Evolutionary conservation across 2,113 vertebrate species (phyloP), one percentile per base, ranked within the genome.

Genomic region (Nansenia antarctica): DNA sequence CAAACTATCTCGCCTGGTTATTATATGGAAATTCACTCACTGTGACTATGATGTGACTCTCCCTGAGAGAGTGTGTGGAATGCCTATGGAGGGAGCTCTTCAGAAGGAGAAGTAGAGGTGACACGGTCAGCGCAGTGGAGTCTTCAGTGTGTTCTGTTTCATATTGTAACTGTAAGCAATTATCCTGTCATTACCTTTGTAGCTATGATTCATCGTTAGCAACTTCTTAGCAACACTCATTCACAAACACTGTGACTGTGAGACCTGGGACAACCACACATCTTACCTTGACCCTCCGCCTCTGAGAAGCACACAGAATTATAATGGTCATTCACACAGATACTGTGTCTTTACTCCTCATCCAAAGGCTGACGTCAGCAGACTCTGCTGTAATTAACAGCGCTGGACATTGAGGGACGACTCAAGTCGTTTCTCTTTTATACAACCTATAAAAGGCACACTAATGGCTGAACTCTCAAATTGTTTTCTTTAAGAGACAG

Each of bases 391-490:
- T 89, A 89, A 90, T 90, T 89, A 90, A 86, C 81, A 72, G 77
- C 35, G 55, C 72, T 73, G 76, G 76, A 77, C 85, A 45, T 77
- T 73, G 72, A 76, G 62, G 76, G 76, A 85, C 55, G 31, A 82
- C 39, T 62, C 71, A 47, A 72, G 69, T 77, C 81, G 82, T 87
- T 83, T 83, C 73, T 90, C 81, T 90, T 89, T 84, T 89, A 85
- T 81, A 80, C 78, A 79, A 80, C 74, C 77, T 68, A 79, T 85
- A 88, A 88, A 89, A 85, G 77, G 70, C 2, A 14, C 83, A 70
- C 82, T 88, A 87, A 89, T 89, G 84, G 85, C 82, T 78, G 58
- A 78, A 81, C 83, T 86, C 76, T 87, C 77, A 85, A 86, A 88
- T 86, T 82, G 80, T 74, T 85, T 83, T 79, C n/a, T 60, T 47